Evolutionary conservation across 2,113 vertebrate genomes (phyloP).

Genomic region (Ceratotherium simum): DNA sequence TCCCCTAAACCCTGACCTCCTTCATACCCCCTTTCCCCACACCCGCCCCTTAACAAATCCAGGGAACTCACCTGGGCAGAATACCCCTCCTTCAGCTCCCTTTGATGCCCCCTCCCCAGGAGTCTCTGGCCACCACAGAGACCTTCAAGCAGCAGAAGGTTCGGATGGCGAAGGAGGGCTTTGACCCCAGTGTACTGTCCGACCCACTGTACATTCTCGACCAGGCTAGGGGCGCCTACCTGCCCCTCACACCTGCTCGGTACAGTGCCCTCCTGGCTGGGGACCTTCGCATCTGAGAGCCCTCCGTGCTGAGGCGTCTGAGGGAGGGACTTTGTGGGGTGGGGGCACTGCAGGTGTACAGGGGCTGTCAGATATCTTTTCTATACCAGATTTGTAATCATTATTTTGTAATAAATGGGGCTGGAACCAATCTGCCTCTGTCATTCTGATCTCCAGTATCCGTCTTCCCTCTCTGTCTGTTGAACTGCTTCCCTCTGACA

Average conservation of each 20-base stretch:
- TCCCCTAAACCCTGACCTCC: not conserved
- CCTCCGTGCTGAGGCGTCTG: accelerated
- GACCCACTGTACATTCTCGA: conserved; percentile 90
- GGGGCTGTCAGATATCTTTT: not conserved
- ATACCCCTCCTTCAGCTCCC: not conserved
- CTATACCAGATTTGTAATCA: not conserved
- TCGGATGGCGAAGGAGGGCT: conserved; percentile 89
- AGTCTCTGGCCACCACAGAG: conserved; percentile 88
- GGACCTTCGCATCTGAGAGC: conserved; percentile 85
- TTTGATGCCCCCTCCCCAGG: conserved; percentile 74
- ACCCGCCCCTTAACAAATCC: not conserved
- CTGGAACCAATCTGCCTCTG: not conserved
- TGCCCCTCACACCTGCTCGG: conserved; percentile 81
- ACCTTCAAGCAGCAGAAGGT: conserved; percentile 94
- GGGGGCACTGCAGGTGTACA: accelerated
- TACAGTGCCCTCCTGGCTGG: conserved; percentile 87
- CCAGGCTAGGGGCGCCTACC: conserved; percentile 81
- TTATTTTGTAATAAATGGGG: conserved; percentile 71
- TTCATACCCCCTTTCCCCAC: not conserved
- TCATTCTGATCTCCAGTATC: not conserved
- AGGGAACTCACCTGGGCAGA: not conserved
- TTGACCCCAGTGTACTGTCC: conserved; percentile 79
- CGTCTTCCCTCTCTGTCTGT: not conserved
- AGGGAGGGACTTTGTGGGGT: not conserved
- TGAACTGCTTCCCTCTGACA: not conserved